These are phyloP conservation scores for Trachythela sp. DNA, from an alignment of 64 coral and sea anemone species.

Conservation along the genomic window DNA sequence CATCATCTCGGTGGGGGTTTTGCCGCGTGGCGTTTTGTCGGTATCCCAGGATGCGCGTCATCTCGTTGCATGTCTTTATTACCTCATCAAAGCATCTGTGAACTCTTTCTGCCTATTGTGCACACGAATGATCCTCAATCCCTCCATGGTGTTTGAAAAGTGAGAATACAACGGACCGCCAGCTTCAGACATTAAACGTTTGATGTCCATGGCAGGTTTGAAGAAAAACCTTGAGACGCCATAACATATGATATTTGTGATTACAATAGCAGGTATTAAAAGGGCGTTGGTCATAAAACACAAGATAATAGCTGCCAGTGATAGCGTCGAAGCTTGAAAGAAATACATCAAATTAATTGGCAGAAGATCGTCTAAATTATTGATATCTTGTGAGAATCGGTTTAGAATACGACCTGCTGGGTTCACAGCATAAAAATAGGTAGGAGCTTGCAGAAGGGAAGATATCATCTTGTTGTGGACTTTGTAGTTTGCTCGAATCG, in stretches of 20 bases:
- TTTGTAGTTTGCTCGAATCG: slow-evolving; percentile 44
- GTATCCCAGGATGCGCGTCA: no score
- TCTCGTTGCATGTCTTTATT: no score
- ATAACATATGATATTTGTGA: background rate
- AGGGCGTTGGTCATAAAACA: background rate
- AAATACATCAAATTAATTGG: slow-evolving; percentile 37
- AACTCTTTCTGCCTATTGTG: slow-evolving; percentile 2
- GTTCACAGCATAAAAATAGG: slow-evolving; percentile 52
- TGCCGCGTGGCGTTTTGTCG: no score
- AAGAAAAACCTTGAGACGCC: background rate
- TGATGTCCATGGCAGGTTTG: background rate
- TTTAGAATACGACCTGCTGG: slow-evolving; percentile 63
- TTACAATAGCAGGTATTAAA: background rate
- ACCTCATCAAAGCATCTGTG: slow-evolving; percentile 25
- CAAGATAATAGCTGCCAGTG: background rate
- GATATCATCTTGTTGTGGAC: slow-evolving; percentile 55
- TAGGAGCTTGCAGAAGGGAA: slow-evolving; percentile 43
- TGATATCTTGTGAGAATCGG: slow-evolving; percentile 62
- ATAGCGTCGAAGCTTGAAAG: background rate
- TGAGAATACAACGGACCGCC: background rate
- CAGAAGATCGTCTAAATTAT: slow-evolving; percentile 48
- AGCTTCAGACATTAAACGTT: background rate
- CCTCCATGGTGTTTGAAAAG: background rate
- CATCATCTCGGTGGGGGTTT: no score
- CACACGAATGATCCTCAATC: background rate